Evolutionary conservation across 2,888 invertebrate genomes (phyloP).

Genomic region (Atethmia centrago): DNA sequence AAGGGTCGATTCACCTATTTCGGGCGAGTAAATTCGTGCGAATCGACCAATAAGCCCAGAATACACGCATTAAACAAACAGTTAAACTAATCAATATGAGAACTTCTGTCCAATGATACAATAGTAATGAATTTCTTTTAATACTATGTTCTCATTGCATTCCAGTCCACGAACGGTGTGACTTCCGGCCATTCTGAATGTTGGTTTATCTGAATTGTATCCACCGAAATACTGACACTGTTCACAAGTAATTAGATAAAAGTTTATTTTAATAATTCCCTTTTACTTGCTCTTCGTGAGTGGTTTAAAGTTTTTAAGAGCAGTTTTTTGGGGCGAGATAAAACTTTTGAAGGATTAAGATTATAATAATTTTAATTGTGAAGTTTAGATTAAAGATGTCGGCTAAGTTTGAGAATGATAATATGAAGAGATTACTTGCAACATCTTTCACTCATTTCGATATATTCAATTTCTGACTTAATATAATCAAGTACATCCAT

Average conservation of each 20-base stretch:
- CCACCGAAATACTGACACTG: slow-evolving; percentile 65
- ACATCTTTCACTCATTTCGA: too few relatives aligned
- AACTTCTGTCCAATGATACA: slow-evolving; percentile 68
- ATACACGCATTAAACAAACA: neutral
- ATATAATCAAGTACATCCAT: slow-evolving; percentile 24
- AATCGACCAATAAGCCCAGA: too few relatives aligned
- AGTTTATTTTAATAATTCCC: slow-evolving; percentile 47
- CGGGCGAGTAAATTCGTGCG: too few relatives aligned
- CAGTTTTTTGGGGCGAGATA: slow-evolving; percentile 26
- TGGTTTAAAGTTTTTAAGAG: slow-evolving; percentile 27
- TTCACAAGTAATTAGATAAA: slow-evolving; percentile 66
- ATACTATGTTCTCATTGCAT: slow-evolving; percentile 78
- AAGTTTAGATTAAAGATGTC: slow-evolving; percentile 17
- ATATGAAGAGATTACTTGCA: neutral
- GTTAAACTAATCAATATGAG: slow-evolving; percentile 53
- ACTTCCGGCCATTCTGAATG: slow-evolving; percentile 69
- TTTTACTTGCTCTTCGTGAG: slow-evolving; percentile 46
- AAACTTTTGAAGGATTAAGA: slow-evolving; percentile 32
- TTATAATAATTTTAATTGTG: slow-evolving; percentile 10
- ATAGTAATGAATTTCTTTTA: slow-evolving; percentile 74
- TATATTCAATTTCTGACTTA: neutral
- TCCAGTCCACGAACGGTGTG: slow-evolving; percentile 71
- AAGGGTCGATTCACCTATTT: too few relatives aligned
- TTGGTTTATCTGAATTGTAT: slow-evolving; percentile 53
- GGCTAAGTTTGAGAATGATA: neutral